Base-by-base conservation (phyloP, 2,888 invertebrate species). In the Caenorhabditis sp. region DNA sequence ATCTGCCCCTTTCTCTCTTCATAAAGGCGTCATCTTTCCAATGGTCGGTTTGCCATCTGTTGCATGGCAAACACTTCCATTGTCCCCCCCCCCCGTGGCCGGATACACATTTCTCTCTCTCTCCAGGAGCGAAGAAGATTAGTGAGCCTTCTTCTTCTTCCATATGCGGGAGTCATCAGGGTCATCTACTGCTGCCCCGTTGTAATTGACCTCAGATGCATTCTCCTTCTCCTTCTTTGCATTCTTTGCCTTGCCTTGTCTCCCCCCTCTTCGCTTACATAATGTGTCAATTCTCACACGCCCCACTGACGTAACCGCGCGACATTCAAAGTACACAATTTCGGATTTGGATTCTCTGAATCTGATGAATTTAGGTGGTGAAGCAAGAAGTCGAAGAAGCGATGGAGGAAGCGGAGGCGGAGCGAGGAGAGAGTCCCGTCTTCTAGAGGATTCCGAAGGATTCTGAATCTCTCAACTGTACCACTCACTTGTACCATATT, bases 341-440 rank as follows among this genome's bases (percentile, higher is more conserved):
- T 15, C 26, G 37, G 22, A 28, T 53, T 28, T n/a, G 22, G 26
- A 55, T 53, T 55, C 35, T n/a, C 24, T 1, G n/a, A 13, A 18
- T 74, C n/a, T n/a, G n/a, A n/a, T n/a, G n/a, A n/a, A n/a, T 76
- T 53, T 32, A 76, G 76, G 61, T 53, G 3, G 26, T 67, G 35
- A 67, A 76, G 47, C 53, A 37, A 58, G 67, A 76, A 47, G 51
- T 51, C 3, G 67, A 71, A 6, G 71, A 76, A n/a, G n/a, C n/a
- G 13, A 62, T 62, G 0, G 51, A 61, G 15, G 65, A 65, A 15
- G 40, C 44, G 1, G 58, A 40, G 11, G 18, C 56, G 20, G 56
- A 24, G 35, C 47, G 76, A 44, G 67, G 60, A 35, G 37, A 18
- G 18, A 76, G 76, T 20, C 76, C 76, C 26, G 76, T 67, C 28